These are phyloP conservation scores for Noctua janthe DNA, from an alignment of 2,888 invertebrate species.

Conservation along the genomic window DNA sequence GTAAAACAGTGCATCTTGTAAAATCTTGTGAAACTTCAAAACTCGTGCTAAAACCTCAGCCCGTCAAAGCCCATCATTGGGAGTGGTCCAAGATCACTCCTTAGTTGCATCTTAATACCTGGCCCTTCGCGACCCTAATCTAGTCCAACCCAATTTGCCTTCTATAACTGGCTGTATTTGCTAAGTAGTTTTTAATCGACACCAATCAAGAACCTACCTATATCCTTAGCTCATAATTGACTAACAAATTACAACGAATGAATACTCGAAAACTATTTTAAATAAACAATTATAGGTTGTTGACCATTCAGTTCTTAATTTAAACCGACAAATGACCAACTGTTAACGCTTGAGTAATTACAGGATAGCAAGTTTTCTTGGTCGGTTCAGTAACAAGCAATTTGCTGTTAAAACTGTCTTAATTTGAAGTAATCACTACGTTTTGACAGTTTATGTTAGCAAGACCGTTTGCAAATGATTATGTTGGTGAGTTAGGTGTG, in stretches of 20 bases:
- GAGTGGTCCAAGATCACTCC: not conserved
- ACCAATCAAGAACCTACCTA: constrained; percentile 4
- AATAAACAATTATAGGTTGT: constrained; percentile 38
- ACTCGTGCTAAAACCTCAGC: not conserved
- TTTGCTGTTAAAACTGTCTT: constrained; percentile 52
- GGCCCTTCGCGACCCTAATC: not conserved
- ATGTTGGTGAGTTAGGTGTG: constrained; percentile 48
- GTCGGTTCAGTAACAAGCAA: constrained; percentile 42
- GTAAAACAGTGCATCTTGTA: too few species aligned
- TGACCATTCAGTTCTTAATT: constrained; percentile 53
- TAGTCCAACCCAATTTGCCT: not conserved
- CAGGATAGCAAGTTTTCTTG: constrained; percentile 40
- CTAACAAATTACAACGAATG: constrained; percentile 45
- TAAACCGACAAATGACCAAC: constrained; percentile 59
- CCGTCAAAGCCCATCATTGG: not conserved
- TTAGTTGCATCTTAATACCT: not conserved
- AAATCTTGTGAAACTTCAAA: not conserved
- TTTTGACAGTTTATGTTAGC: constrained; percentile 58
- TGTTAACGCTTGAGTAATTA: constrained; percentile 57
- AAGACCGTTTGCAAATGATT: constrained; percentile 53
- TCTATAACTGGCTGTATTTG: constrained; percentile 7
- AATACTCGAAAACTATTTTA: constrained; percentile 42
- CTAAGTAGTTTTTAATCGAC: not conserved
- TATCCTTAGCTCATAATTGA: constrained; percentile 35
- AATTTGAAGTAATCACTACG: constrained; percentile 49